Conservation (phyloP, 1,140 invertebrate genomes). For the Lamellibrachia luymesi region DNA sequence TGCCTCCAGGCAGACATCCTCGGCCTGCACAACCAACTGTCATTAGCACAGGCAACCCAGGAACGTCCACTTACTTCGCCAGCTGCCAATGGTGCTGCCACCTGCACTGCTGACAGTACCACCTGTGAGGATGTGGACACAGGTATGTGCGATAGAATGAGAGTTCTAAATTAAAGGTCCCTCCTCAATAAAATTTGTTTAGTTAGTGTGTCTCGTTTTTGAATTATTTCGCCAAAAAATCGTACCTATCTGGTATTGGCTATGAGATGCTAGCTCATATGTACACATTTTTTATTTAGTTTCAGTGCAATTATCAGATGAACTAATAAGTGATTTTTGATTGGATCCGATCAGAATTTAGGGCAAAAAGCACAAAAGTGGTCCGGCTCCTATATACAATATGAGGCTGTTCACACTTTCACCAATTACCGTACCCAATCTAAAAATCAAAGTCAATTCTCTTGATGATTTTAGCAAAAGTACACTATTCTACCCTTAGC, state of each 20-base stretch:
- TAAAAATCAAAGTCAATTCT: background rate
- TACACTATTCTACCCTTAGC: too few species aligned
- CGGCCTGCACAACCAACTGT: slow-evolving; percentile 33
- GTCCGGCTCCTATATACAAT: background rate
- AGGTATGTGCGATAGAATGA: background rate
- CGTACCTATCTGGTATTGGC: background rate
- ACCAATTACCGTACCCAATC: background rate
- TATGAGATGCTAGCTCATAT: background rate
- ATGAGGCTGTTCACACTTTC: background rate
- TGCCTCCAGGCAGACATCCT: slow-evolving; percentile 37
- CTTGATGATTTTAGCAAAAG: background rate
- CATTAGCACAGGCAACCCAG: background rate
- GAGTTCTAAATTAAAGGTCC: too few species aligned
- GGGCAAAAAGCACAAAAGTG: too few species aligned
- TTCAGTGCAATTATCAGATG: background rate
- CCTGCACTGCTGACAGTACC: too few species aligned
- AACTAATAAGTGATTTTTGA: background rate
- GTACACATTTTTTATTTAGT: background rate
- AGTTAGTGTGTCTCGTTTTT: too few species aligned
- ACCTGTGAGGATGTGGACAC: background rate
- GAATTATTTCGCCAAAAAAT: background rate
- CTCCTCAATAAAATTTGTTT: too few species aligned
- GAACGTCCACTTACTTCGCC: background rate
- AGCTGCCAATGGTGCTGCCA: background rate
- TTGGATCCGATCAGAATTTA: too few species aligned